Evolutionary conservation across 64 coral and sea anemone species (phyloP).

Genomic region (Porites australiensis): DNA sequence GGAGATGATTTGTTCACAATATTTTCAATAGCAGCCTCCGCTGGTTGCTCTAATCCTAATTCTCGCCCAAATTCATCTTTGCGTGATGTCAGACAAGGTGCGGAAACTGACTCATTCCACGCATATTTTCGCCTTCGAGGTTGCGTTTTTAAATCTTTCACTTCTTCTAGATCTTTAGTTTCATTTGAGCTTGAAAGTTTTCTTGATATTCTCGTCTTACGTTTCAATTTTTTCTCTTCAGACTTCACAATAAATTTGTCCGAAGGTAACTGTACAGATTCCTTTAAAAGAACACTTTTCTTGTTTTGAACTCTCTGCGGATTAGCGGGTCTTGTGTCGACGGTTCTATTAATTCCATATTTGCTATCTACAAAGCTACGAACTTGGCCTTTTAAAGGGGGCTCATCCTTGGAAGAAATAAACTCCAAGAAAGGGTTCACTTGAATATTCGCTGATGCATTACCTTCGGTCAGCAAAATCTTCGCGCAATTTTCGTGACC

Average conservation of each 20-base stretch:
- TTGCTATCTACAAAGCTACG: constrained; percentile 25
- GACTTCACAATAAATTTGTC: background rate
- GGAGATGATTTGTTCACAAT: background rate
- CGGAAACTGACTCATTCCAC: constrained; percentile 7
- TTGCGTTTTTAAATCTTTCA: background rate
- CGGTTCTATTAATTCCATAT: background rate
- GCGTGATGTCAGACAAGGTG: constrained; percentile 2
- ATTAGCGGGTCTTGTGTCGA: background rate
- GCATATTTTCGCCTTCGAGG: constrained; percentile 14
- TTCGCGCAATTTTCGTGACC: constrained; percentile 76
- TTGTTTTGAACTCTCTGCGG: constrained; percentile 23
- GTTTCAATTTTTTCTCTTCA: constrained; percentile 12
- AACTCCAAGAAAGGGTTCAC: constrained; percentile 99
- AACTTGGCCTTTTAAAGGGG: constrained; percentile 6
- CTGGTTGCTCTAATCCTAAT: background rate
- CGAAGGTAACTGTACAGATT: background rate
- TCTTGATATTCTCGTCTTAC: constrained; percentile 13
- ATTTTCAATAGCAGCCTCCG: background rate
- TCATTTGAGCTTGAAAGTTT: background rate
- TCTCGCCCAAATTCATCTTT: background rate
- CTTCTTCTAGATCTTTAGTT: background rate
- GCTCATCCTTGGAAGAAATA: constrained; percentile 7
- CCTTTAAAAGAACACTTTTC: background rate
- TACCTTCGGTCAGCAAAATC: constrained; percentile 68
- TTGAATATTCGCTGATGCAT: constrained; percentile 75